These are phyloP conservation scores for Holocentrus rufus DNA, from an alignment of 2,797 vertebrate genomes.

Conservation along the genomic window DNA sequence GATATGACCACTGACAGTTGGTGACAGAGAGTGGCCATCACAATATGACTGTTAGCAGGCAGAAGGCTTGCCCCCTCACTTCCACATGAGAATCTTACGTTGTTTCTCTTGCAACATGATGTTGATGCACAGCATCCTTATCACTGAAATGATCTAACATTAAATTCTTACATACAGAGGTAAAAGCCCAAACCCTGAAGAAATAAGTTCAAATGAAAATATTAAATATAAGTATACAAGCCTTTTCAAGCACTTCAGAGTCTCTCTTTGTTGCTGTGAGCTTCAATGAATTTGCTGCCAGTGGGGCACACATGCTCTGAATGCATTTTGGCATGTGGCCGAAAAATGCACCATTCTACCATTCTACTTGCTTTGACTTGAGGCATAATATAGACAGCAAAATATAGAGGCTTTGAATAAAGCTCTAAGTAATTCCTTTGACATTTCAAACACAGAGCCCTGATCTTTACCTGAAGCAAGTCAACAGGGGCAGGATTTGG, in stretches of 20 bases:
- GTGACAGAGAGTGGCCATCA: no score
- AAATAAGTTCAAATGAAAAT: conserved; percentile 17
- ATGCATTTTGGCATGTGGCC: no score
- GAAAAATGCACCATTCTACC: conserved; percentile 16
- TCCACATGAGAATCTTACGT: no score
- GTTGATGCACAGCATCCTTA: background rate
- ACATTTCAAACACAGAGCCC: conserved; percentile 26
- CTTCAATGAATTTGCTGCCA: background rate
- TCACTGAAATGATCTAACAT: background rate
- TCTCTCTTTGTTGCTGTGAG: background rate
- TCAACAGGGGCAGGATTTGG: conserved; percentile 29
- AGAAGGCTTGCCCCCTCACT: no score
- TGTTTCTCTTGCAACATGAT: background rate
- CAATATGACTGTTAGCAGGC: no score
- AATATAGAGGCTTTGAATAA: conserved; percentile 32
- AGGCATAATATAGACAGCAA: conserved; percentile 18
- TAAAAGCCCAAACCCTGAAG: background rate
- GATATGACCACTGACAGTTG: no score
- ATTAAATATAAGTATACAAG: background rate
- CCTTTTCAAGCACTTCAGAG: conserved; percentile 18
- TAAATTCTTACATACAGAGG: no score
- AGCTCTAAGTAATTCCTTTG: conserved; percentile 41
- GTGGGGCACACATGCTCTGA: no score
- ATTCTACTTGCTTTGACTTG: conserved; percentile 18
- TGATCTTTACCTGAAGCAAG: conserved; percentile 26